Base-by-base conservation (phyloP, 2,888 invertebrate genomes). In the Acronicta psi region DNA sequence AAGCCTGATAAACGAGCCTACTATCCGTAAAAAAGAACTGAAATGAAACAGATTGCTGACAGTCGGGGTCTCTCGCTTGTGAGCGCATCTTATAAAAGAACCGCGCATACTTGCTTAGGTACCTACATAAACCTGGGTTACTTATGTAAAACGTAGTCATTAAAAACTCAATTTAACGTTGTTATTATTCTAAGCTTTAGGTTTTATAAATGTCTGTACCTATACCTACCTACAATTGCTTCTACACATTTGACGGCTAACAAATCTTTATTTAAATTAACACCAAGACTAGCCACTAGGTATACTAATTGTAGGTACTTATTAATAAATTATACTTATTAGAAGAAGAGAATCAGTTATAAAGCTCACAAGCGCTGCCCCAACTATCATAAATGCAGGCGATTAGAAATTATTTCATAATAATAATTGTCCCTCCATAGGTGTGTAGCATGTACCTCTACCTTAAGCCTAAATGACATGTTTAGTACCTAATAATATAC, bases 341-440 rank as follows among this genome's bases (percentile, higher is more conserved):
- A n/a, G n/a, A n/a, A n/a, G n/a, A n/a, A n/a, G n/a, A n/a, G n/a
- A n/a, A 23, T 3, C 13, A 37, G 2, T 31, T 49, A 9, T 34
- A 38, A 23, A 64, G 18, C 45, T 53, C 52, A 36, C 10, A 17
- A 11, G 11, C 17, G 7, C 53, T 40, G 20, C 16, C 29, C 47
- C 43, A 31, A 31, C 13, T 25, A 14, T 16, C 16, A 41, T 29
- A 41, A 23, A 25, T 47, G 41, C 44, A 49, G 37, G 37, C 55
- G 52, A 23, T 11, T 34, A 9, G 37, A 45, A 41, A 44, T 59
- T 3, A 36, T 38, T 29, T 41, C 31, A n/a, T 9, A 13, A 47
- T 14, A n/a, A n/a, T n/a, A n/a, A n/a, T 18, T 61, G 49, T 64
- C 74, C 70, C 61, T 73, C 70, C 76, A 73, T 66, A 69, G 17